Conservation (phyloP, 2,113 vertebrate genomes). For the Campylomormyrus tamandua region DNA sequence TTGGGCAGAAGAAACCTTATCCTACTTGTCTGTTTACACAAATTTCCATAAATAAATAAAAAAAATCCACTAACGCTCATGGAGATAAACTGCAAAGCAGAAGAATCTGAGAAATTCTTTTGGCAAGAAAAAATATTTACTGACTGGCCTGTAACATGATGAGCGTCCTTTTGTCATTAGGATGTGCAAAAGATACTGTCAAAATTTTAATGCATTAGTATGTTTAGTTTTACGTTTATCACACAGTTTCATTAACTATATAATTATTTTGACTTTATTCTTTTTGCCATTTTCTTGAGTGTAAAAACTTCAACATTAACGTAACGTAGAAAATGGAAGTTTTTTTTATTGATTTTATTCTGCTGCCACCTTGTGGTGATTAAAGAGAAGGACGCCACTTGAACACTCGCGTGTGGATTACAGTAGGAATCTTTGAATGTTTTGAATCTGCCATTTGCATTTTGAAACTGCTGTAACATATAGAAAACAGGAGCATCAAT, state of each 20-base stretch:
- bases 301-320: neutral
- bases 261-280: neutral
- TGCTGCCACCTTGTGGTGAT: slow-evolving; percentile 50
- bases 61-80: neutral
- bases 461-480: neutral
- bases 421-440: neutral
- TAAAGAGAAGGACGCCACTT: neutral
- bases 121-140: neutral
- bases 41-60: neutral
- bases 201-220: neutral
- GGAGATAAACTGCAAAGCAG: neutral
- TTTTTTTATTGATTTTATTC: neutral
- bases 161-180: neutral
- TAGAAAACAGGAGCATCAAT: neutral
- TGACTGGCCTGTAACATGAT: neutral
- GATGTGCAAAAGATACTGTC: neutral
- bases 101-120: neutral
- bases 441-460: neutral
- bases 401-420: neutral
- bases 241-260: neutral
- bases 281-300: neutral
- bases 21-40: neutral
- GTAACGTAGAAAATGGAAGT: neutral
- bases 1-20: neutral
- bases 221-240: neutral